Base-by-base conservation (phyloP, 2,888 invertebrate genomes). In the Lottia scabra region DNA sequence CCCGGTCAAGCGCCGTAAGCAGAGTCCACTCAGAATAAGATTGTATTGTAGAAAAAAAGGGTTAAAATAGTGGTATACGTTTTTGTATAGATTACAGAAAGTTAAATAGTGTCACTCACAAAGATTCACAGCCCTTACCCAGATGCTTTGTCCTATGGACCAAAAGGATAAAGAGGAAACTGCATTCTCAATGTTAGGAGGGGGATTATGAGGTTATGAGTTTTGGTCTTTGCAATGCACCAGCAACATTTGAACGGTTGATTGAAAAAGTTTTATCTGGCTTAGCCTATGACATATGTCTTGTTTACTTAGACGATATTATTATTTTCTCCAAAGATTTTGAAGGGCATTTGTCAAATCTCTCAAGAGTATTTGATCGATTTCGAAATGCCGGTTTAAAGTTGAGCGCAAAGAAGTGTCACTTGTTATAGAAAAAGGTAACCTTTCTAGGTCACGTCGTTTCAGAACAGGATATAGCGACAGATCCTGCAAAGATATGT, bases 211-310 rank as follows among this genome's bases (percentile, higher is more conserved):
- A 44, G 38, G 26, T 68, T 63, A 73, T 78, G 75, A 74, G 80
- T 12, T 80, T 80, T 65, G 80, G 80, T 27, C 64, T 81, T 19
- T 38, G 56, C 3, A 79, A 79, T 64, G 79, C 79, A 23, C 80
- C 81, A 38, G 71, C 75, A 16, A 80, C 81, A 4, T 81, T 81
- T 48, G 71, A 80, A 66, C 38, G 81, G 56, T 38, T 80, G 5
- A 80, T 81, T 76, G 74, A 77, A 15, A 38, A 70, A 38, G 68
- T 80, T 15, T 27, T 81, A 6, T 16, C 70, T 69, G 73, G 69
- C 2, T 56, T 81, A 26, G 63, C 73, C 10, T 75, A 70, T 63
- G 63, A 67, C 13, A 73, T 62, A 44, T 74, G 72, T 72, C 63
- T 45, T 81, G 45, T 38, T 6, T 38, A 38, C 38, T 10, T 38